A percentile compares a stretch with the other conserved stretches of the same genome.
Evolutionary conservation across 1,140 invertebrate genomes (phyloP).

Genomic region (Archegozetes longisetosus): DNA sequence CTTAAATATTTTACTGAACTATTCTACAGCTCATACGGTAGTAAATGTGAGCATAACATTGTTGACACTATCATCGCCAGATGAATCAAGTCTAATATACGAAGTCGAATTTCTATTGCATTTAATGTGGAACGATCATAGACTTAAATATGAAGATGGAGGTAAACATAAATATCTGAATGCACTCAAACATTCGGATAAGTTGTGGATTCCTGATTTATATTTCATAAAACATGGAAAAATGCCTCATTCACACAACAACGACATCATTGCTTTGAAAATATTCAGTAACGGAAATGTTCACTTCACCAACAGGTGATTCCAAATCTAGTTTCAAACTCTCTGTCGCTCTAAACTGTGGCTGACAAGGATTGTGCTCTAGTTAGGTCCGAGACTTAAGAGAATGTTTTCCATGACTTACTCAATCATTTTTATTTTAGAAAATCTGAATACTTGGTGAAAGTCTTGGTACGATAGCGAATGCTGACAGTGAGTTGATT

Average conservation of each 20-base stretch:
- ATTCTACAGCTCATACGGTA: constrained; percentile 58
- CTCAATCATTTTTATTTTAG: too few species aligned
- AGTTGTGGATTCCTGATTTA: constrained; percentile 79
- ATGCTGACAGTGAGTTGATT: too few species aligned
- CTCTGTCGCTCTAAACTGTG: too few species aligned
- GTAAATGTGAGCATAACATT: constrained; percentile 83
- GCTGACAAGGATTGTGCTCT: too few species aligned
- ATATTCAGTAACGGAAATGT: constrained; percentile 81
- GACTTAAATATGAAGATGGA: constrained; percentile 61
- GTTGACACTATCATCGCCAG: constrained; percentile 76
- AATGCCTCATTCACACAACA: constrained; percentile 68
- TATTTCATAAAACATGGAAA: constrained; percentile 74
- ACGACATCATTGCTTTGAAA: constrained; percentile 71
- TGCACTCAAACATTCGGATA: constrained; percentile 70
- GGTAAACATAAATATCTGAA: constrained; percentile 66
- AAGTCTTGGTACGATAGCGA: too few species aligned
- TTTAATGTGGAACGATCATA: constrained; percentile 75
- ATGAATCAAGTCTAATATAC: constrained; percentile 90
- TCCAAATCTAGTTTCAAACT: constrained; percentile 52
- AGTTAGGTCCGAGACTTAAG: too few species aligned
- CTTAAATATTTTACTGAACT: background rate
- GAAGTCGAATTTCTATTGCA: constrained; percentile 80
- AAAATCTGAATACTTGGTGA: too few species aligned
- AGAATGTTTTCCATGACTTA: too few species aligned
- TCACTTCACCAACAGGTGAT: constrained; percentile 62